Evolutionary conservation across 1,140 invertebrate genomes (phyloP), one percentile per base, ranked within the genome.

Genomic region (Prorops nasuta): DNA sequence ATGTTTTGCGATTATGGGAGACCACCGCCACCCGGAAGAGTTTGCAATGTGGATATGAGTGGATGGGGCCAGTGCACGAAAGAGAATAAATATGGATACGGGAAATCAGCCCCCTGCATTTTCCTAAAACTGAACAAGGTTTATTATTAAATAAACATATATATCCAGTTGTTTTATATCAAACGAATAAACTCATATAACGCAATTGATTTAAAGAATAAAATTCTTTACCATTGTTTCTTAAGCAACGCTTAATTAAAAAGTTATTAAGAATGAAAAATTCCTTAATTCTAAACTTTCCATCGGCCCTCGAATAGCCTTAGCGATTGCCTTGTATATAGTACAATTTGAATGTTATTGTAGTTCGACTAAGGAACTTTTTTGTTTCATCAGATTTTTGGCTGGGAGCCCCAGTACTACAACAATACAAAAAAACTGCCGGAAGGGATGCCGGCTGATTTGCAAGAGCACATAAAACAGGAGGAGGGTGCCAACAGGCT

Each of bases 371-470:
- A n/a, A n/a, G n/a, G n/a, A n/a, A n/a, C n/a, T n/a, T n/a, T n/a
- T n/a, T n/a, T n/a, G n/a, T n/a, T n/a, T n/a, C n/a, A n/a, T n/a
- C n/a, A 91, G 88, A 92, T 92, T 63, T 92, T 85, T 71, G 87
- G 86, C 60, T 94, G 91, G 90, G 63, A 74, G 22, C 90, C 90
- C 16, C 69, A 83, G 44, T 89, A 83, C 38, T 90, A 86, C 75
- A 90, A 90, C 74, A 82, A 83, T 59, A 83, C 85, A n/a, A 81
- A 85, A 36, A 79, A 80, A 41, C 72, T 90, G 51, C 89, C 89
- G 32, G 49, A 58, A 0, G 78, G 83, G 3, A 90, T 92, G 87
- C 89, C 90, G 10, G 68, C 83, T 38, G 84, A 88, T 58, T 77
- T 93, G 39, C 87, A 88, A 66, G 79, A 84, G 46, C 83, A 88